Base-by-base conservation (phyloP, 2,113 vertebrate genomes). In the Laticauda laticaudata region DNA sequence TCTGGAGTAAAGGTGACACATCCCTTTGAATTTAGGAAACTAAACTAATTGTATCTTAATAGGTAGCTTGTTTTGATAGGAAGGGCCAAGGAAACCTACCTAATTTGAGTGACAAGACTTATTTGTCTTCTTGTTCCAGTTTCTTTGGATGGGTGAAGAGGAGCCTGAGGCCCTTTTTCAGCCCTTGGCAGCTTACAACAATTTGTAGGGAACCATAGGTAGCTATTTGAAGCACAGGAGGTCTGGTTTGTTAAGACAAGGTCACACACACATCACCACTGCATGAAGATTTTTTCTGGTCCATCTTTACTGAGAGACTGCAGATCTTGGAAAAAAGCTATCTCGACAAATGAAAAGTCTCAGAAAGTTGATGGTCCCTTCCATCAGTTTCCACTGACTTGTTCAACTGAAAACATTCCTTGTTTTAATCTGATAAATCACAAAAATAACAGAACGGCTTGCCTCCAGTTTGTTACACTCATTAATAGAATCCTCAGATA, bases 1-100 rank as follows among this genome's bases (percentile, higher is more conserved):
- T 3, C n/a, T 92, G 0, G 6, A 5, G 5, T 6, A 88, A 54
- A 23, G 64, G 6, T 29, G 2, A 0, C 0, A 29, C 39, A n/a
- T 15, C 5, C 12, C 54, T 3, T 43, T 29, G 43, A 29, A 87
- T 51, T 87, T 29, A 51, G 86, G 24, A 59, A 57, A 39, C 24
- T 48, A 86, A 43, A 91, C 26, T 8, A 26, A 43, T 86, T 45
- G 12, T 45, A n/a, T 81, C 29, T 34, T 75, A 64, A 61, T 26
- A n/a, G 21, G 5, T 34, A 91, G 3, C 20, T 18, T 34, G 3
- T 11, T 20, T 48, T 11, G 45, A 64, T 20, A n/a, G 39, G 61
- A 91, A 85, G 15, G 24, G 8, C 4, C 34, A 29, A 91, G 75
- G 23, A 54, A 91, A 21, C 64, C 75, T 23, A 81, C 34, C 9